phyloP scores from a whole-genome alignment of 2,888 invertebrate genomes.

The Callyntrura guangdongensis region DNA sequence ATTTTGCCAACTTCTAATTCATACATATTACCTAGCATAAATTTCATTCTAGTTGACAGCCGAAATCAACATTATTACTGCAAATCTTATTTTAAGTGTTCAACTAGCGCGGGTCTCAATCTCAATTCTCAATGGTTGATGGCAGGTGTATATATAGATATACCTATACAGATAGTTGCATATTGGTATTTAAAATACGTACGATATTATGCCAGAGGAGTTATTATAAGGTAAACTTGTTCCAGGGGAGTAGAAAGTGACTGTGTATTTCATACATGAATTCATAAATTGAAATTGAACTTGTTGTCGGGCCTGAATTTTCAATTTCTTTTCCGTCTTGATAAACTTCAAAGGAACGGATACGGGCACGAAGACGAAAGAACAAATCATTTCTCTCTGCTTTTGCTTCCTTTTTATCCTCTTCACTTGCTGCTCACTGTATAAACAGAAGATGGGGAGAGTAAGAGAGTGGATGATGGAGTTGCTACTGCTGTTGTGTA shows the following conservation, averaged over 20 bases:
- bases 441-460: not conserved
- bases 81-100: slow-evolving; percentile 40
- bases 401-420: not conserved
- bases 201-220: slow-evolving; percentile 12
- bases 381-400: slow-evolving; percentile 20
- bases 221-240: slow-evolving; percentile 14
- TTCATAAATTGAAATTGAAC: slow-evolving; percentile 72
- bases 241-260: not conserved
- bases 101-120: not conserved
- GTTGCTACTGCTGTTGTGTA: slow-evolving; percentile 5
- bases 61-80: slow-evolving; percentile 47
- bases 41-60: not conserved
- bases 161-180: not conserved
- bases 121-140: not conserved
- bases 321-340: slow-evolving; percentile 69
- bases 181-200: not conserved
- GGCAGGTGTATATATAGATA: too few relatives aligned
- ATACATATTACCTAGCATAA: not conserved
- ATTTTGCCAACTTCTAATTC: not conserved
- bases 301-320: slow-evolving; percentile 51
- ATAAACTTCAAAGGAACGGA: slow-evolving; percentile 66
- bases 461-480: not conserved
- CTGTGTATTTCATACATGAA: slow-evolving; percentile 51
- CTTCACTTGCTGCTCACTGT: not conserved
- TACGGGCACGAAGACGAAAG: not conserved